These are phyloP conservation scores for Trogon surrucura DNA, from an alignment of 2,113 vertebrate species.

Conservation along the genomic window DNA sequence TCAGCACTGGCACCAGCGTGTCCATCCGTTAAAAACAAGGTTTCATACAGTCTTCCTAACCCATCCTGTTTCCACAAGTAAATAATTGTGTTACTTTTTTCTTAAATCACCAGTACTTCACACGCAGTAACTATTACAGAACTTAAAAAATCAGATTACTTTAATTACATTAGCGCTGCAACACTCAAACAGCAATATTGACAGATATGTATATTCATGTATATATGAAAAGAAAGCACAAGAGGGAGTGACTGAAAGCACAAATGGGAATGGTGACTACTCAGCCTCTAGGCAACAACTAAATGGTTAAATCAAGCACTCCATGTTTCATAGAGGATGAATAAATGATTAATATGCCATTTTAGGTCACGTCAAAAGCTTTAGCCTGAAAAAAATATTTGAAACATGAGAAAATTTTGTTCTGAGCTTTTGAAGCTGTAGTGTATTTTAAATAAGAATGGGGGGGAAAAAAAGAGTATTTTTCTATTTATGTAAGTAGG, in stretches of 20 bases:
- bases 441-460: constrained; percentile 30
- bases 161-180: background rate
- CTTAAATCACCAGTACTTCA: background rate
- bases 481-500: constrained; percentile 1
- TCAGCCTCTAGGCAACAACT: background rate
- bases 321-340: background rate
- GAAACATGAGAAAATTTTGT: constrained; percentile 1
- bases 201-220: background rate
- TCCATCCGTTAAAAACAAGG: background rate
- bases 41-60: background rate
- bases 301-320: background rate
- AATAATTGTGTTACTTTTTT: background rate
- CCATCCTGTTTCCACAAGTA: background rate
- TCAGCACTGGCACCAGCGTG: background rate
- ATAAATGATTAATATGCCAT: constrained; percentile 21
- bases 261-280: background rate
- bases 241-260: background rate
- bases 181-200: background rate
- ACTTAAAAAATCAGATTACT: background rate
- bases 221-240: background rate
- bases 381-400: background rate
- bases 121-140: background rate
- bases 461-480: background rate
- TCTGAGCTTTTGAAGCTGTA: background rate
- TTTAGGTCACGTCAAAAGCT: constrained; percentile 25